Conservation (phyloP, 2,797 vertebrate species). For the Lithobates sylvaticus region DNA sequence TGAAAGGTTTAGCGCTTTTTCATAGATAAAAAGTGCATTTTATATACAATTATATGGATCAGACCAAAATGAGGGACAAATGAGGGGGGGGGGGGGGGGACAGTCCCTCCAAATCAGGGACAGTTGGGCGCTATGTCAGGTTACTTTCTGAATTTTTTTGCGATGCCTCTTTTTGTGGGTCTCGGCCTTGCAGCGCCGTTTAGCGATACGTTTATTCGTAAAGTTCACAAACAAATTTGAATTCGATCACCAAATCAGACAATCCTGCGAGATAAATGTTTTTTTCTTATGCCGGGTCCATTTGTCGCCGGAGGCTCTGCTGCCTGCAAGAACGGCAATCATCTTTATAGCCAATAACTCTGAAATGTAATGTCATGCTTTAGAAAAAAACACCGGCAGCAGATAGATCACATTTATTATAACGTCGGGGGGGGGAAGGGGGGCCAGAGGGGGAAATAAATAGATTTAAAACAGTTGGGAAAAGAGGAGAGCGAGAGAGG, state of each 20-base stretch:
- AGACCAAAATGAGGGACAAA: too few species aligned
- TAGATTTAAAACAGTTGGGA: constrained; percentile 16
- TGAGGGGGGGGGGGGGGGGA: too few species aligned
- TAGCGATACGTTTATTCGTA: constrained; percentile 42
- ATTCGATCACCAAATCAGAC: constrained; percentile 59
- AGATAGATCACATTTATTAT: constrained; percentile 47
- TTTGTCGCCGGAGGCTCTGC: constrained; percentile 13
- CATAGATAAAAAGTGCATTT: too few species aligned
- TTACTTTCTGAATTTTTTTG: too few species aligned
- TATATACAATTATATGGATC: too few species aligned
- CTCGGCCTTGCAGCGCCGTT: background rate
- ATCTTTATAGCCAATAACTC: constrained; percentile 33
- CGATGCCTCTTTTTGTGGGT: background rate
- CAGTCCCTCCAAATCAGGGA: too few species aligned
- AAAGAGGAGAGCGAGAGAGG: background rate
- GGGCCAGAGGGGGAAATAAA: constrained; percentile 26
- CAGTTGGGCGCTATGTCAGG: too few species aligned
- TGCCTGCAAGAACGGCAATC: constrained; percentile 28
- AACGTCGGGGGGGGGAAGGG: constrained; percentile 26
- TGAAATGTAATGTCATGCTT: constrained; percentile 56
- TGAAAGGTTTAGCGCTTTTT: too few species aligned
- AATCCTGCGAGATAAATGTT: constrained; percentile 54
- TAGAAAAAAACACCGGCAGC: constrained; percentile 46
- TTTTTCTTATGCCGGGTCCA: constrained; percentile 36
- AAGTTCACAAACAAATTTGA: constrained; percentile 52